phyloP scores from a whole-genome alignment of 2,113 vertebrate genomes.

The Plotosus lineatus region DNA sequence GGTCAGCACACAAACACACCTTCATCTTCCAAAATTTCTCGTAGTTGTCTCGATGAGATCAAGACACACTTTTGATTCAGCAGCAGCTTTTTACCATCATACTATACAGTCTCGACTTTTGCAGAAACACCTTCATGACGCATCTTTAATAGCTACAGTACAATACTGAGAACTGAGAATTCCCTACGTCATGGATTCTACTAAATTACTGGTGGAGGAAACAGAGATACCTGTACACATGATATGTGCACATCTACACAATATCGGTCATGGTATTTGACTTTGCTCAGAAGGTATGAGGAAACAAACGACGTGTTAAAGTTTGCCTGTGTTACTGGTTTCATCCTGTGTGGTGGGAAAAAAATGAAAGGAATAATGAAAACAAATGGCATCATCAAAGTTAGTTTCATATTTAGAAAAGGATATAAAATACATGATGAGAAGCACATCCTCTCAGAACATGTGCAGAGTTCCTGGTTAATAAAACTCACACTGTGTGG shows the following conservation, averaged over 20 bases:
- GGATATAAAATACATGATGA: too few relatives aligned
- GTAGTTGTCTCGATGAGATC: too few relatives aligned
- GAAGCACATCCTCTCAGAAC: too few relatives aligned
- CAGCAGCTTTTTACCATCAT: background rate
- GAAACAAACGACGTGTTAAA: background rate
- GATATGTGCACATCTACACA: background rate
- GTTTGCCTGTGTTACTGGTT: background rate
- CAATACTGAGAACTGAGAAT: background rate
- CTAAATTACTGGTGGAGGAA: background rate
- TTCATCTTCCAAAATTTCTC: too few relatives aligned
- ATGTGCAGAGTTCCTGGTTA: too few relatives aligned
- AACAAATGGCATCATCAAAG: background rate
- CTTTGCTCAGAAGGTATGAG: background rate
- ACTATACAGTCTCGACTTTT: background rate
- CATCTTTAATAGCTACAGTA: background rate
- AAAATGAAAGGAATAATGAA: background rate
- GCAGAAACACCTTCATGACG: background rate
- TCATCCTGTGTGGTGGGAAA: background rate
- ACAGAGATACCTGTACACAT: background rate
- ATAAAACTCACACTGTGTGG: too few relatives aligned
- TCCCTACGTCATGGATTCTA: background rate
- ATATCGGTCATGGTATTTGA: background rate
- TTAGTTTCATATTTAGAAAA: too few relatives aligned
- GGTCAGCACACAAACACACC: background rate
- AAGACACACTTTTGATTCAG: background rate